Evolutionary conservation across 2,888 invertebrate genomes (phyloP).

Genomic region (Vanessa cardui): DNA sequence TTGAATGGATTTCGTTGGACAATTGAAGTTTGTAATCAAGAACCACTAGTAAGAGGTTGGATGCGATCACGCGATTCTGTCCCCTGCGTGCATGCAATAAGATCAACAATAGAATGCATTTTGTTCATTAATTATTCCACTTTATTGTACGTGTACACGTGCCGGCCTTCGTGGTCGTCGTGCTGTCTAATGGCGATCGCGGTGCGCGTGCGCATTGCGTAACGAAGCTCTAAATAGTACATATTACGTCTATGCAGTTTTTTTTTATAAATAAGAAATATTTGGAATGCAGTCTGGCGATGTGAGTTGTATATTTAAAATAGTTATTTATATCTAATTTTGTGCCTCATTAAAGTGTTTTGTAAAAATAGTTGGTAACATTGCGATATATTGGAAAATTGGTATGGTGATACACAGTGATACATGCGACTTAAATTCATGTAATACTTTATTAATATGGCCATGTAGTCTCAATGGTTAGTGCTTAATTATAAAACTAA

Average conservation of each 20-base stretch:
- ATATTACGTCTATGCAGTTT: constrained; percentile 8
- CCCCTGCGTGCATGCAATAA: constrained; percentile 4
- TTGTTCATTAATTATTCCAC: constrained; percentile 15
- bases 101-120: constrained; percentile 11
- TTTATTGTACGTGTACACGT: constrained; percentile 26
- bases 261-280: not conserved
- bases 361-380: too few species aligned
- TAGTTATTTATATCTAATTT: too few species aligned
- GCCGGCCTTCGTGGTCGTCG: constrained; percentile 42
- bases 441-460: too few species aligned
- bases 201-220: constrained; percentile 32
- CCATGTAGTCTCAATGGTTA: too few species aligned
- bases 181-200: constrained; percentile 40
- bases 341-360: too few species aligned
- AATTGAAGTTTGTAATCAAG: constrained; percentile 11
- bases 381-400: too few species aligned
- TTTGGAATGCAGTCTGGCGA: not conserved
- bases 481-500: too few species aligned
- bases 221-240: constrained; percentile 21
- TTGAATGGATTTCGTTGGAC: constrained; percentile 10
- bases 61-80: constrained; percentile 3
- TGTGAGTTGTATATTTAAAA: not conserved
- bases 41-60: not conserved
- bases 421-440: too few species aligned
- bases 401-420: too few species aligned